Evolutionary conservation across 2,888 invertebrate species (phyloP).

Genomic region (Rhingia rostrata): DNA sequence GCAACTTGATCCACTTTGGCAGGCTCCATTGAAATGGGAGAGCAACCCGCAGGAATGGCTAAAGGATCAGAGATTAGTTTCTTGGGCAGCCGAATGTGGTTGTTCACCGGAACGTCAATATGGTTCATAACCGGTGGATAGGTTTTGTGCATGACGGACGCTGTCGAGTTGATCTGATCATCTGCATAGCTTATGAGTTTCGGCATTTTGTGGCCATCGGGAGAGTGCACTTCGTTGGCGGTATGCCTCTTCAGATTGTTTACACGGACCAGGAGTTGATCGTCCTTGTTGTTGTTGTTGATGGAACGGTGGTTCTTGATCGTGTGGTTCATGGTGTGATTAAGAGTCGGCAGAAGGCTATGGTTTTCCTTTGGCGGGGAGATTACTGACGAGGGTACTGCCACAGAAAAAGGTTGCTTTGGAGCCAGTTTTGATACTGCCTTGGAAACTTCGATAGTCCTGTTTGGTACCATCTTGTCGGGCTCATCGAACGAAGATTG

Average conservation of each 20-base stretch:
- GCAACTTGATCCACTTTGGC: slow-evolving; percentile 50
- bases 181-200: slow-evolving; percentile 43
- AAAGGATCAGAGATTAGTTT: slow-evolving; percentile 58
- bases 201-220: slow-evolving; percentile 64
- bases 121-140: slow-evolving; percentile 55
- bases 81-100: slow-evolving; percentile 62
- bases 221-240: slow-evolving; percentile 29
- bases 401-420: too few species aligned
- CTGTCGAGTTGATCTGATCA: slow-evolving; percentile 2
- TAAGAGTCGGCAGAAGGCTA: slow-evolving; percentile 30
- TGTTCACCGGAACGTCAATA: slow-evolving; percentile 58
- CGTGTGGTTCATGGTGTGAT: slow-evolving; percentile 47
- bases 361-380: slow-evolving; percentile 53
- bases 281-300: slow-evolving; percentile 65
- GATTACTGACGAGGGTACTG: too few species aligned
- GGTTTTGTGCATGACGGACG: slow-evolving; percentile 14
- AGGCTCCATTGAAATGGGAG: slow-evolving; percentile 47
- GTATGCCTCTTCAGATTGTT: slow-evolving; percentile 64
- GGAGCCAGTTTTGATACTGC: neutral
- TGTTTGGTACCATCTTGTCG: neutral
- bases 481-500: slow-evolving; percentile 72
- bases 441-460: neutral
- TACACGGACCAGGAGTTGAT: slow-evolving; percentile 48
- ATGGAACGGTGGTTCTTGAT: slow-evolving; percentile 48
- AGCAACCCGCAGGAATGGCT: slow-evolving; percentile 53